phyloP scores from a whole-genome alignment of 2,888 invertebrate genomes.

The Tetranychus piercei region DNA sequence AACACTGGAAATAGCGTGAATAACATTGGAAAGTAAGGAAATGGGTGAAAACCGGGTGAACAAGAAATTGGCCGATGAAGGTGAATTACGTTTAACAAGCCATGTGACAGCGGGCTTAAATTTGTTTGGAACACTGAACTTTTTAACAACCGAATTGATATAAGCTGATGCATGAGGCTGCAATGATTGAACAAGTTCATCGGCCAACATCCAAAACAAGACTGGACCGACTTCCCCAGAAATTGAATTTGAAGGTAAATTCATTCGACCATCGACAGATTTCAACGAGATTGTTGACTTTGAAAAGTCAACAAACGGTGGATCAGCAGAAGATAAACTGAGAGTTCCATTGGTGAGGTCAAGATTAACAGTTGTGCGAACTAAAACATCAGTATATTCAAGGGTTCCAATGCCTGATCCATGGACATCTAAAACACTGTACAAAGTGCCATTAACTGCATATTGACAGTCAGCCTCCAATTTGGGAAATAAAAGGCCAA shows the following conservation, averaged over 20 bases:
- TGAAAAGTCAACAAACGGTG: constrained; percentile 27
- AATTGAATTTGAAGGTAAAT: constrained; percentile 5
- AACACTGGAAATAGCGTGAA: not conserved
- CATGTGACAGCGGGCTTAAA: constrained; percentile 22
- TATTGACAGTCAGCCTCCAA: constrained; percentile 24
- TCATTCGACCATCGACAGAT: constrained; percentile 18
- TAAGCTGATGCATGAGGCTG: constrained; percentile 24
- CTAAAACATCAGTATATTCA: constrained; percentile 26
- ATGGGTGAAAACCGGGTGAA: constrained; percentile 2
- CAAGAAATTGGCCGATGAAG: not conserved
- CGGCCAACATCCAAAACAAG: constrained; percentile 27
- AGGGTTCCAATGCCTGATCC: constrained; percentile 25
- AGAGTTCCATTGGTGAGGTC: constrained; percentile 26
- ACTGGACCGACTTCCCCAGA: constrained; percentile 26
- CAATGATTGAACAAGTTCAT: constrained; percentile 25
- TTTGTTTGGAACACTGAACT: constrained; percentile 21
- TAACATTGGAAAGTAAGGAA: not conserved
- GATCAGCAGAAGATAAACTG: constrained; percentile 25
- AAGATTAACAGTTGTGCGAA: constrained; percentile 27
- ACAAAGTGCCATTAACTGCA: constrained; percentile 26
- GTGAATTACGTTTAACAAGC: constrained; percentile 19
- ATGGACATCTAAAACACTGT: constrained; percentile 25
- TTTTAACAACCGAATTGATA: constrained; percentile 24
- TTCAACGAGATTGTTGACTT: constrained; percentile 24
- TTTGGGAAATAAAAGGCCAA: constrained; percentile 25